phyloP scores from a whole-genome alignment of 2,113 vertebrate species.

The Halcyon malimbica region DNA sequence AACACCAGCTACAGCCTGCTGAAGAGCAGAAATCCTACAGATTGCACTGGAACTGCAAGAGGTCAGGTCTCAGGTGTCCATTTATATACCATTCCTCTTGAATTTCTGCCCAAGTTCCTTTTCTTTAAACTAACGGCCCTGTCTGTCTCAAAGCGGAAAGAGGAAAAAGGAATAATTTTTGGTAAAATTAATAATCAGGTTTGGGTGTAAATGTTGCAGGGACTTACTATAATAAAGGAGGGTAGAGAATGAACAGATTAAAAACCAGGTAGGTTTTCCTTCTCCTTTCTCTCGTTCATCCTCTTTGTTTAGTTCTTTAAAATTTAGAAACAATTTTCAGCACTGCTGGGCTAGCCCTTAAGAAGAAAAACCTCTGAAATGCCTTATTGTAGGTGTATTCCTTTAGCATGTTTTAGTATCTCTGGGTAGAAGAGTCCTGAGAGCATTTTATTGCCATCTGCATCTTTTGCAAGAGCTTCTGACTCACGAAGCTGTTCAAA shows the following conservation, averaged over 20 bases:
- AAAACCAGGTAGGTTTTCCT: neutral
- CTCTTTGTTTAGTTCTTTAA: neutral
- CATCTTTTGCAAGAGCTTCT: neutral
- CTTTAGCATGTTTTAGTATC: neutral
- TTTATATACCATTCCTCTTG: neutral
- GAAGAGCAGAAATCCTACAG: neutral
- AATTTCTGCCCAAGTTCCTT: neutral
- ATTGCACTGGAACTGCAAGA: rapidly evolving
- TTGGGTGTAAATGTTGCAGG: neutral
- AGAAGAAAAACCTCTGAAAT: neutral
- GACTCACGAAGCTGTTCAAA: neutral
- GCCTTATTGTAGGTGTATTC: neutral
- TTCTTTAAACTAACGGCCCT: neutral
- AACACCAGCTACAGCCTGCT: neutral
- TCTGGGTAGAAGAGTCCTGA: neutral
- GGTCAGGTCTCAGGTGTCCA: neutral
- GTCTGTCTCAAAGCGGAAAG: neutral
- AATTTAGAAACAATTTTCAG: neutral
- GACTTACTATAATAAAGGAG: neutral
- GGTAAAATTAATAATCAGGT: neutral
- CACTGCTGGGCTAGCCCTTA: neutral
- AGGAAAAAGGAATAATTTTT: rapidly evolving
- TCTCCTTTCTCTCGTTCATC: neutral
- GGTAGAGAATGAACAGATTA: neutral
- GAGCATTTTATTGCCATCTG: neutral